These are phyloP conservation scores for Sylvia atricapilla DNA, from an alignment of 2,113 vertebrate species.

Conservation along the genomic window DNA sequence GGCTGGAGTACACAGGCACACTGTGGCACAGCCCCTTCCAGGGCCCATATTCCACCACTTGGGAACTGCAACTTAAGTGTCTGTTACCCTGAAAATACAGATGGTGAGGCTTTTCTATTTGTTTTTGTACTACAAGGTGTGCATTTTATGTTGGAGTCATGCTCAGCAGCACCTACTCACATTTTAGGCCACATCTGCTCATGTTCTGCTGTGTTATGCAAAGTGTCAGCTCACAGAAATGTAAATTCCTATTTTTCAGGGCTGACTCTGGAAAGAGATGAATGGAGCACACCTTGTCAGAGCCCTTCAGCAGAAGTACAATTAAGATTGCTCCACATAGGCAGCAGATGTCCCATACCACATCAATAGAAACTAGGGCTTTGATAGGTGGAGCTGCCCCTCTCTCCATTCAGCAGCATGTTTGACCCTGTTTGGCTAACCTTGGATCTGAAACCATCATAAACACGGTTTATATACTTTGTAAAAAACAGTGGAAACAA, in stretches of 20 bases:
- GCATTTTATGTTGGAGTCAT: not conserved
- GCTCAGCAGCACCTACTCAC: not conserved
- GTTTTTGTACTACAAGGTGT: not conserved
- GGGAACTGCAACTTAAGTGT: not conserved
- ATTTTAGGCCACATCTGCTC: not conserved
- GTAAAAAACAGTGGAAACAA: not conserved
- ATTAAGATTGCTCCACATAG: not conserved
- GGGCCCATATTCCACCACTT: not conserved
- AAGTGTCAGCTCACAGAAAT: not conserved
- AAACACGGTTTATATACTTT: not conserved
- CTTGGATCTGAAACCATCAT: not conserved
- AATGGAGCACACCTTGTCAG: not conserved
- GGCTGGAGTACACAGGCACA: accelerated
- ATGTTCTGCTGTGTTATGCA: not conserved
- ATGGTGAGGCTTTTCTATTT: not conserved
- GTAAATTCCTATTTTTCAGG: not conserved
- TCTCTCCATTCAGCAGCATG: not conserved
- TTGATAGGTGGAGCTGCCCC: not conserved
- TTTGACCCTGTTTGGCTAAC: not conserved
- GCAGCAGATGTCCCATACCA: not conserved
- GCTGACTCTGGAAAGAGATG: not conserved
- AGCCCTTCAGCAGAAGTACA: not conserved
- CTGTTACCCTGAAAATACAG: not conserved
- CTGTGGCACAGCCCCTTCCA: accelerated
- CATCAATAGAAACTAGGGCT: accelerated